phyloP scores from a whole-genome alignment of 2,797 vertebrate species.

The Sebastes flavidus region DNA sequence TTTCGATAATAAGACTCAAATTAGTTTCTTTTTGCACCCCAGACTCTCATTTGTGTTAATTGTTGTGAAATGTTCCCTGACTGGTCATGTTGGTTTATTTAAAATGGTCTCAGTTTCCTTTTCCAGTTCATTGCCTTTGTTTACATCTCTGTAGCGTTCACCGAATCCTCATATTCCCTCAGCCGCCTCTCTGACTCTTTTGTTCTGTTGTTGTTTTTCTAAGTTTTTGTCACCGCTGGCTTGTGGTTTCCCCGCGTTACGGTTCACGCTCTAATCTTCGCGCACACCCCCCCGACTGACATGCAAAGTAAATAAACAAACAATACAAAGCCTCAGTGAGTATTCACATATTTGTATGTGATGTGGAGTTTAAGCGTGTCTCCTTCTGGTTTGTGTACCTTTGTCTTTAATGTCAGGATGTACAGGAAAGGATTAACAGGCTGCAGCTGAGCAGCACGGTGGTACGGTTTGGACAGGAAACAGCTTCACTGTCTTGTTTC shows the following conservation, averaged over 20 bases:
- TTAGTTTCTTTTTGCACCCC: neutral
- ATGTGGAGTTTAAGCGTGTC: neutral
- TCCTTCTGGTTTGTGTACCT: neutral
- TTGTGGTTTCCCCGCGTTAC: conserved; percentile 5
- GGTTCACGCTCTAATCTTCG: conserved; percentile 13
- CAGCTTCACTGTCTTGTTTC: neutral
- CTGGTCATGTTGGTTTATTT: neutral
- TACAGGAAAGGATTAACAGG: neutral
- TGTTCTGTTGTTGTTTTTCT: conserved; percentile 14
- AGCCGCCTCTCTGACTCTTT: neutral
- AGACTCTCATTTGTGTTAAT: neutral
- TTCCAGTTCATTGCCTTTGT: conserved; percentile 19
- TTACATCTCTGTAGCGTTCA: neutral
- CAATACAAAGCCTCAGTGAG: neutral
- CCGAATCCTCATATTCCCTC: conserved; percentile 12
- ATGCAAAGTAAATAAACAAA: conserved; percentile 18
- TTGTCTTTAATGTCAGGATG: neutral
- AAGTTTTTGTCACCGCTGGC: conserved; percentile 4
- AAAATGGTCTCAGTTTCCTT: neutral
- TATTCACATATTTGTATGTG: neutral
- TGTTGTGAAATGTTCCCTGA: neutral
- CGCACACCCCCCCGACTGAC: neutral
- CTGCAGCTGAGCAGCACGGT: neutral
- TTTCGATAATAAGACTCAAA: neutral
- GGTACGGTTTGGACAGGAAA: conserved; percentile 3